Evolutionary conservation across 2,113 vertebrate genomes (phyloP), one percentile per base, ranked within the genome.

Genomic region (Monopterus albus): DNA sequence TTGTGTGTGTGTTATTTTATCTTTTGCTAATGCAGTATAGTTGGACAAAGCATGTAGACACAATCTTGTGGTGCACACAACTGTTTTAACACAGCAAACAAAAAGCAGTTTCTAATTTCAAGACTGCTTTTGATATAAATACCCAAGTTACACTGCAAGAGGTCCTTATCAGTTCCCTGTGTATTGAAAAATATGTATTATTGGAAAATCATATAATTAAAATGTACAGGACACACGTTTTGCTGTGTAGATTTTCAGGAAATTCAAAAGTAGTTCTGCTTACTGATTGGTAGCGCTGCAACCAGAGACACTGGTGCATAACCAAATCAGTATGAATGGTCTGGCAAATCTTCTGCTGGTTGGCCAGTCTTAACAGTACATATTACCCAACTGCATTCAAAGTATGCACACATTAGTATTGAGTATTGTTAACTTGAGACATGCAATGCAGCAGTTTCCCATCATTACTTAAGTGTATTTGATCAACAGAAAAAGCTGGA

Each of bases 401-500:
- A 23, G 1, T 9, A 47, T 3, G 11, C 15, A 26, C 18, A 49
- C 13, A 36, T 1, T 15, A 18, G 4, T 7, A 51, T 15, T 4
- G 10, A 38, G 10, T 8, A 2, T 8, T 17, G 8, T 14, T 17
- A 33, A 47, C 15, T 17, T 11, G 5, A 35, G 11, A 36, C 7
- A 17, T 2, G 14, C n/a, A n/a, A 7, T 31, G 29, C 14, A 3
- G 20, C 43, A 23, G 36, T 29, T 47, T 47, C 28, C 66, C 31
- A 55, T 42, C 52, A 26, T 25, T 7, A 7, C 20, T 23, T 39
- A 1, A 2, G 29, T 47, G 40, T 13, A 8, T 60, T 47, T 52
- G 15, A 39, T 65, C 53, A 4, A 75, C 89, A 97, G 96, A 96
- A 97, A 96, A 96, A 96, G 82, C 91, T 97, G 84, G 94, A 94